phyloP scores from a whole-genome alignment of 2,888 invertebrate species.

The Drepanosiphum platanoidis region DNA sequence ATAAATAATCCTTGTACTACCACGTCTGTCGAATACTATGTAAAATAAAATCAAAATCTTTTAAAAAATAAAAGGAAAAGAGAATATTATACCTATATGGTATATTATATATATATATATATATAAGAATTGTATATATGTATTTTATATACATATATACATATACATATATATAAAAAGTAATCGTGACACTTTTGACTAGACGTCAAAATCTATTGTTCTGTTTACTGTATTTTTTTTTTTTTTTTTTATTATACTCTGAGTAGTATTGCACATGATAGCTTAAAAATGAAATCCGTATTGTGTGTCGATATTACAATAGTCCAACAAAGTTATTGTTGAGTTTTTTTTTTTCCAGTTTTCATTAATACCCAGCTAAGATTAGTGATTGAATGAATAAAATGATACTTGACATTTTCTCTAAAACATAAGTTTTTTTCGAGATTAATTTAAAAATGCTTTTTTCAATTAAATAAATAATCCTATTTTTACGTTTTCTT shows the following conservation, averaged over 20 bases:
- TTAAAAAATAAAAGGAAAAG: conserved; percentile 1
- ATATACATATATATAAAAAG: background rate
- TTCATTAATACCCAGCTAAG: conserved; percentile 28
- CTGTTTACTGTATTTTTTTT: background rate
- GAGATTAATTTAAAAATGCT: background rate
- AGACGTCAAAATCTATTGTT: conserved; percentile 47
- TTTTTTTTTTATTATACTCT: background rate
- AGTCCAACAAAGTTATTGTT: conserved; percentile 38
- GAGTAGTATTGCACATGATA: conserved; percentile 13
- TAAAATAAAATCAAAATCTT: conserved; percentile 23
- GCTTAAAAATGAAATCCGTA: conserved; percentile 17
- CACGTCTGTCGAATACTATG: conserved; percentile 21
- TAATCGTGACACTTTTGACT: conserved; percentile 41
- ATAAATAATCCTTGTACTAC: conserved; percentile 49
- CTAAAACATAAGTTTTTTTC: background rate
- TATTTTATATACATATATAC: conserved; percentile 13
- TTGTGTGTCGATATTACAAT: conserved; percentile 3
- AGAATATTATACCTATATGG: conserved; percentile 3
- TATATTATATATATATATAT: background rate
- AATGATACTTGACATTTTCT: background rate
- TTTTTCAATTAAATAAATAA: background rate
- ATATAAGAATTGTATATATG: background rate
- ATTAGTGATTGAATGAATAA: conserved; percentile 29
- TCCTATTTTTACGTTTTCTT: background rate
- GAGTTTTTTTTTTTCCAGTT: conserved; percentile 4